A percentile compares a stretch with the other conserved stretches of the same genome.
phyloP scores from a whole-genome alignment of 2,888 invertebrate genomes.

The Saturnia pavonia region DNA sequence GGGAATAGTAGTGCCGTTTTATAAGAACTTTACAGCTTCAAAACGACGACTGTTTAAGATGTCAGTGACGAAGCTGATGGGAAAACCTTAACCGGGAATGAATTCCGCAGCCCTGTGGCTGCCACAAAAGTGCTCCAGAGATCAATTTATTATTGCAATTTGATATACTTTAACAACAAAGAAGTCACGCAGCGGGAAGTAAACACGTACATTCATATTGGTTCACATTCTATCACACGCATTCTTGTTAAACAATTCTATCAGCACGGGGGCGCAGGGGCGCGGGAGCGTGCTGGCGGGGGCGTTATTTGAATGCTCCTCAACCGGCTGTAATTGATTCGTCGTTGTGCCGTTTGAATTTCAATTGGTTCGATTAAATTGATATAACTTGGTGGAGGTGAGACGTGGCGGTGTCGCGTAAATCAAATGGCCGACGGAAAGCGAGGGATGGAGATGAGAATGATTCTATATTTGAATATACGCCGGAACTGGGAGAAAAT shows the following conservation, averaged over 20 bases:
- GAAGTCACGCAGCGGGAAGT: slow-evolving; percentile 15
- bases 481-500: background rate
- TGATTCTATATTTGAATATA: slow-evolving; percentile 10
- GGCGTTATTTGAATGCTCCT: slow-evolving; percentile 70
- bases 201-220: slow-evolving; percentile 54
- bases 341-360: slow-evolving; percentile 71
- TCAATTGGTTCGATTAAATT: slow-evolving; percentile 77
- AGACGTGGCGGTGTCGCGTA: slow-evolving; percentile 48
- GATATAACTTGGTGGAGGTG: slow-evolving; percentile 62
- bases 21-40: background rate
- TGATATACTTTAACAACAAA: background rate
- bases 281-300: slow-evolving; percentile 46
- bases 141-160: background rate
- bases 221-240: slow-evolving; percentile 76
- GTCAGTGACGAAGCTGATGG: background rate
- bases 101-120: background rate
- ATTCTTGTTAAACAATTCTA: slow-evolving; percentile 78
- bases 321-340: slow-evolving; percentile 73
- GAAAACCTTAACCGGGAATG: background rate
- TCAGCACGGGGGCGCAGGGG: slow-evolving; percentile 49
- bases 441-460: slow-evolving; percentile 18
- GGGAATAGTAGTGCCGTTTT: background rate
- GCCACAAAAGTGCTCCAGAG: background rate
- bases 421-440: slow-evolving; percentile 46
- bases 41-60: background rate